Percentiles rank a stretch among this genome's conserved stretches.
These are phyloP conservation scores for Enteromius paludinosus DNA, from an alignment of 2,797 vertebrate species.

Conservation along the genomic window DNA sequence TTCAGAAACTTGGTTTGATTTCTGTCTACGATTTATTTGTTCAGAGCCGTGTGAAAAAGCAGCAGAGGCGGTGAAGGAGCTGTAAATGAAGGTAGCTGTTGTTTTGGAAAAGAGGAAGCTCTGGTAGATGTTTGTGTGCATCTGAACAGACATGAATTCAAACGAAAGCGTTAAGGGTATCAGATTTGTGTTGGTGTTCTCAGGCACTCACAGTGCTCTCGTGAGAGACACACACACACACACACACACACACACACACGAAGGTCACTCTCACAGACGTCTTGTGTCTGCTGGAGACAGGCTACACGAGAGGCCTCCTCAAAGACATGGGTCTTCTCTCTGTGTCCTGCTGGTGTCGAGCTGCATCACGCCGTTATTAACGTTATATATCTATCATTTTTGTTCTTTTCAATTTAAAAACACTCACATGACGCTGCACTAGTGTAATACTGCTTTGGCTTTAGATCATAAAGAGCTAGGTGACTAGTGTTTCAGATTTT, in stretches of 20 bases:
- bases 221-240: too few relatives aligned
- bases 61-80: not conserved
- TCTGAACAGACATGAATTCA: not conserved
- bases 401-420: too few relatives aligned
- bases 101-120: not conserved
- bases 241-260: slow-evolving; percentile 8
- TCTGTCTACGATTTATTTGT: not conserved
- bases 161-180: too few relatives aligned
- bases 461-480: too few relatives aligned
- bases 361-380: too few relatives aligned
- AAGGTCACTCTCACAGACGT: slow-evolving; percentile 7
- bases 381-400: too few relatives aligned
- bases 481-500: too few relatives aligned
- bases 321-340: not conserved
- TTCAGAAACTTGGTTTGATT: not conserved
- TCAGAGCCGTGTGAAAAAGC: not conserved
- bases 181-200: not conserved
- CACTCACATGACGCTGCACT: too few relatives aligned
- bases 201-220: too few relatives aligned
- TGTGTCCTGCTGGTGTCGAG: too few relatives aligned
- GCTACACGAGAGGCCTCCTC: not conserved
- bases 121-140: not conserved
- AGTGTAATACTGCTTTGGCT: too few relatives aligned
- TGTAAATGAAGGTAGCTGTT: not conserved
- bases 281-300: not conserved